Base-by-base conservation (phyloP, 2,888 invertebrate species). In the Apotomis turbidana region DNA sequence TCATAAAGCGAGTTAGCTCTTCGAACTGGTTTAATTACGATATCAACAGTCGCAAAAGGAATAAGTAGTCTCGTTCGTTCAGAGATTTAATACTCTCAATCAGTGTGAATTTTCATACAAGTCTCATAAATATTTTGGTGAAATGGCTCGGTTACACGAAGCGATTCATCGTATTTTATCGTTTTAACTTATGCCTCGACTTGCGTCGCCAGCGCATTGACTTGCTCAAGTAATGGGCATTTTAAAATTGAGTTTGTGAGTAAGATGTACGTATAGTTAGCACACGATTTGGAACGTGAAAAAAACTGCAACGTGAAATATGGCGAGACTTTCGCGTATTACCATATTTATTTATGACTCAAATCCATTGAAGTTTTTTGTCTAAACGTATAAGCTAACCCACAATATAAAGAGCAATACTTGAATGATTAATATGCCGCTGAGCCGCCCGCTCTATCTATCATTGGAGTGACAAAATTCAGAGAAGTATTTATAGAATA, bases 1-100 rank as follows among this genome's bases (percentile, higher is more conserved):
- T 3, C 55, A 64, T 54, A 44, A 64, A 44, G 44, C 27, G 15
- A 54, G 63, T 41, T 27, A 27, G 10, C 49, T 8, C 49, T 10
- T 49, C 55, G 46, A 66, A 66, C 54, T 12, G 27, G 27, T 66
- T 46, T n/a, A 57, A 57, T 57, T 55, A 57, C 55, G 9, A 66
- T 27, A 66, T 57, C 55, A 66, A 46, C 12, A 51, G 36, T 46
- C 66, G n/a, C 27, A 46, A 66, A 66, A 66, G 66, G 66, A 57
- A 66, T 55, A 55, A 55, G n/a, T n/a, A n/a, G n/a, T 4, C 66
- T 66, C 55, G 66, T 57, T 46, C 8, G 46, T 38, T 36, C 38
- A 12, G 55, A 66, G 54, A 66, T 66, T 66, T 66, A 64, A 64
- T 41, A 27, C 54, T 54, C 41, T 27, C 64, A 46, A 44, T 55